These are phyloP conservation scores for Xylocopa sonorina DNA, from an alignment of 1,140 invertebrate species.

Conservation along the genomic window DNA sequence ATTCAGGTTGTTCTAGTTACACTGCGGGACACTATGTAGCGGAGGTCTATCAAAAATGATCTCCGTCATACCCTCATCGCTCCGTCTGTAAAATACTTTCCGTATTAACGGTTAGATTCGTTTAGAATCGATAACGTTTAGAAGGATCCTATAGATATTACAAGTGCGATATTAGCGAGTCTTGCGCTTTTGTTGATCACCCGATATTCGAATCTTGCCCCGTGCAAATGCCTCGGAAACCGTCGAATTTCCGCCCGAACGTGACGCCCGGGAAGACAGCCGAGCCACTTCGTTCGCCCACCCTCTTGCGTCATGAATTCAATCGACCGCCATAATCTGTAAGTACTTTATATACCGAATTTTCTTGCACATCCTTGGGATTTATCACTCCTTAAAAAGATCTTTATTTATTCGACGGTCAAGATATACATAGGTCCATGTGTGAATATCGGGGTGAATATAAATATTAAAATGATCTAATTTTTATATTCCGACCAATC, in stretches of 20 bases:
- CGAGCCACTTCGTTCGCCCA: not conserved
- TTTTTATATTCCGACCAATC: too few relatives aligned
- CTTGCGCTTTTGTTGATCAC: not conserved
- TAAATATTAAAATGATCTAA: too few relatives aligned
- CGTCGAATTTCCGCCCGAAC: constrained; percentile 18
- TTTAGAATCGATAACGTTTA: too few relatives aligned
- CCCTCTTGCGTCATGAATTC: constrained; percentile 3
- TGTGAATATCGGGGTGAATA: too few relatives aligned
- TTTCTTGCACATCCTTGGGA: constrained; percentile 3
- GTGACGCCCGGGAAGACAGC: not conserved
- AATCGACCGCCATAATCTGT: not conserved
- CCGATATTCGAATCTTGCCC: not conserved
- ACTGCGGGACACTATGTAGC: too few relatives aligned
- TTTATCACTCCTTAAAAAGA: not conserved
- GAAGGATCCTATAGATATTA: not conserved
- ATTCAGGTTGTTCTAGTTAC: too few relatives aligned
- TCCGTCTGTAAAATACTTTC: too few relatives aligned
- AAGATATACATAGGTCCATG: too few relatives aligned
- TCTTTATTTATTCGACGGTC: not conserved
- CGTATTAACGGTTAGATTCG: too few relatives aligned
- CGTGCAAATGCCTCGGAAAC: not conserved
- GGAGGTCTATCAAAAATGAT: too few relatives aligned
- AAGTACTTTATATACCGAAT: constrained; percentile 2
- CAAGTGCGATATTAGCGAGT: not conserved
- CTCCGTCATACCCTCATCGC: too few relatives aligned